phyloP scores from a whole-genome alignment of 37 sponge, comb jelly and placozoan genomes.

The Amphimedon queenslandica region DNA sequence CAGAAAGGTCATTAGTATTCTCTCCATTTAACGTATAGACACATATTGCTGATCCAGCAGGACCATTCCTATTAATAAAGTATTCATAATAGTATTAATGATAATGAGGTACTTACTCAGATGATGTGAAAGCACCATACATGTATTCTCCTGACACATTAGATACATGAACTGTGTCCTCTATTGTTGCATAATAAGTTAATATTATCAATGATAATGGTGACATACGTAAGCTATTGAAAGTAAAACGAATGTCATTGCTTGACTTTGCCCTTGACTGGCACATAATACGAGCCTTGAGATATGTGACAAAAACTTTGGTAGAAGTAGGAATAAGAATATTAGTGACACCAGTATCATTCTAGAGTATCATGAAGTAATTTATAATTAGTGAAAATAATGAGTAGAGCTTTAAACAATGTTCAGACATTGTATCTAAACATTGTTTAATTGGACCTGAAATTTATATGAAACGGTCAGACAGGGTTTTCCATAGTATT shows the following conservation, averaged over 20 bases:
- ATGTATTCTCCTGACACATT: constrained; percentile 8
- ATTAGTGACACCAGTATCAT: background rate
- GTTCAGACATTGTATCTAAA: no score
- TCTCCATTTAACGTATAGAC: constrained; percentile 59
- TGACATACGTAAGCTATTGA: no score
- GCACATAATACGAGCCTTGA: constrained; percentile 51
- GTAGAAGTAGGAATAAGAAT: no score
- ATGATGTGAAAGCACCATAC: constrained; percentile 56
- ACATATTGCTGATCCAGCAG: constrained; percentile 80
- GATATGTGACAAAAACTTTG: constrained; percentile 5
- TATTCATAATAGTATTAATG: background rate
- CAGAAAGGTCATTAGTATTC: no score
- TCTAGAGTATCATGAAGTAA: background rate
- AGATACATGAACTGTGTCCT: constrained; percentile 12
- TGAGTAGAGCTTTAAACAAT: no score
- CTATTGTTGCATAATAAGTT: constrained; percentile 6
- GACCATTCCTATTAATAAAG: constrained; percentile 55
- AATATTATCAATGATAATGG: no score
- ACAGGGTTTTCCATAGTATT: no score
- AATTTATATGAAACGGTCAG: no score
- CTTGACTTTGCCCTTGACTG: background rate
- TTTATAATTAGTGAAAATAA: no score
- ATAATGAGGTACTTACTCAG: constrained; percentile 33
- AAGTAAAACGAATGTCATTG: no score
- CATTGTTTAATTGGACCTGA: no score